Conservation (phyloP, 1,140 invertebrate species). For the Laupala kohalensis region DNA sequence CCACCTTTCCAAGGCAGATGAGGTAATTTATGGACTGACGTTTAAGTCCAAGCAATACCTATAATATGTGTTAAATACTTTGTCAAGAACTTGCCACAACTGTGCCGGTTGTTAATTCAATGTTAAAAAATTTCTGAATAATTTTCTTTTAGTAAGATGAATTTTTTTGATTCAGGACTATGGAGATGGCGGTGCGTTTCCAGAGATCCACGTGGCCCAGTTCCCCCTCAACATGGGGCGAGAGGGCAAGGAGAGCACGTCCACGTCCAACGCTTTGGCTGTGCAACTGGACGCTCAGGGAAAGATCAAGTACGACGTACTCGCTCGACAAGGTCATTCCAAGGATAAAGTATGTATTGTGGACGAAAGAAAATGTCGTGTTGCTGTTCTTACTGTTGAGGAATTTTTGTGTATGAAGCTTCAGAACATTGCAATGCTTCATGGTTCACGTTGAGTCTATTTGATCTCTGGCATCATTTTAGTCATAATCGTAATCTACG, state of each 20-base stretch:
- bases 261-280: slow-evolving; percentile 80
- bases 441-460: background rate
- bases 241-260: slow-evolving; percentile 56
- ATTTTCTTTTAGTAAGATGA: background rate
- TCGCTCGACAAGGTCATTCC: slow-evolving; percentile 86
- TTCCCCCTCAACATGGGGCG: slow-evolving; percentile 83
- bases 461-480: background rate
- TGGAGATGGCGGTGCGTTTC: slow-evolving; percentile 95
- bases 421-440: background rate
- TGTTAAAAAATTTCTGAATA: background rate
- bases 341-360: slow-evolving; percentile 71
- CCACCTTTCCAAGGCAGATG: no score
- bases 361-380: background rate
- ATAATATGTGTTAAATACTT: no score
- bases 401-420: background rate
- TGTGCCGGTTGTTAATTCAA: background rate
- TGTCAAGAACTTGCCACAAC: no score
- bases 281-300: slow-evolving; percentile 86
- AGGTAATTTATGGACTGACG: no score
- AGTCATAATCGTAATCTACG: no score
- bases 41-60: no score
- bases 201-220: slow-evolving; percentile 94
- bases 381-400: background rate
- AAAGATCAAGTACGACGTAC: slow-evolving; percentile 93
- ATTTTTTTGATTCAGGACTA: slow-evolving; percentile 42